Base-by-base conservation (phyloP, 1,140 invertebrate genomes). In the Nylanderia fulva region DNA sequence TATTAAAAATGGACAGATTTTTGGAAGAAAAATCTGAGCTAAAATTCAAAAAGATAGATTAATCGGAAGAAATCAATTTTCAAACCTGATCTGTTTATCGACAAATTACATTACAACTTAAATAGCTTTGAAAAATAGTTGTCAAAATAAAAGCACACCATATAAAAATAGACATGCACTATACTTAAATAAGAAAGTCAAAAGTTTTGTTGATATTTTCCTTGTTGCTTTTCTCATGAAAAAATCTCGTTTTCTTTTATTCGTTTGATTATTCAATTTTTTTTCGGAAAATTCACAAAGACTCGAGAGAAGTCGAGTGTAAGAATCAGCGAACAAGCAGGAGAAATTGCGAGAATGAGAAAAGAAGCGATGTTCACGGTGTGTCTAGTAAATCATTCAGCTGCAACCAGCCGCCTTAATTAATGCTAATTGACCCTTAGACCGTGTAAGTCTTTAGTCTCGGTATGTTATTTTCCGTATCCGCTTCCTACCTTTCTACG, bases 311-410 rank as follows among this genome's bases (percentile, higher is more conserved):
- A 76, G 11, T 63, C 18, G 24, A 13, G 24, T 36, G 45, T 21
- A 21, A 77, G 45, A 56, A 15, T n/a, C 18, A 45, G 61, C 29
- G 36, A 33, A 29, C n/a, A 21, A 79, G 56, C 56, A 74, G 74
- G 64, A 63, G 54, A 84, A 56, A 88, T 68, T 52, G 85, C 71
- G 52, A 74, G 64, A 54, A 83, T 74, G 54, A 48, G 45, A 48
- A 15, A 48, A 48, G 71, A 48, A 88, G 36, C 82, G 48, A 68
- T 33, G 24, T 71, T 61, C 36, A 63, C 68, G 48, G 63, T 61
- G 33, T 63, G 86, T 90, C 88, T 52, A 89, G 75, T 92, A 91
- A 89, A 91, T 92, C 91, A 91, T 92, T 92, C 90, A 88, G 36
- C 63, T 39, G 86, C 48, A 29, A 45, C n/a, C 45, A 82, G 84